Percentiles rank a stretch among this genome's conserved stretches.
These are phyloP conservation scores for Eupristina koningsbergeri DNA, from an alignment of 1,140 invertebrate genomes.

Conservation along the genomic window DNA sequence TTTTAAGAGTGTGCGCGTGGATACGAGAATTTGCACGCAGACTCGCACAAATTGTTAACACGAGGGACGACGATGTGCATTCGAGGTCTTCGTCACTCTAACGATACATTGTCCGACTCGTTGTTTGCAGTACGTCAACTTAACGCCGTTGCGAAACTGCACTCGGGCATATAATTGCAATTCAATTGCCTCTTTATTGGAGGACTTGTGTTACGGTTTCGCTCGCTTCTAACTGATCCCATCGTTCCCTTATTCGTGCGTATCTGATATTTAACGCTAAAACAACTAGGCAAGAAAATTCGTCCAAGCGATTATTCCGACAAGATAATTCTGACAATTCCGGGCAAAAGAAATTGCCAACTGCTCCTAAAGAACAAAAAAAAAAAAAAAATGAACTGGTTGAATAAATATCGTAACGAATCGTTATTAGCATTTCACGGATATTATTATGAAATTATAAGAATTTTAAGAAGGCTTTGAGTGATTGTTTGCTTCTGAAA, in stretches of 20 bases:
- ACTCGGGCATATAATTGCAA: neutral
- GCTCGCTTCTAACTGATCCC: neutral
- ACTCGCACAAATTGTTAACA: neutral
- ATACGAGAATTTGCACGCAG: no score
- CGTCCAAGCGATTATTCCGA: neutral
- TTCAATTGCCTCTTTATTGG: slow-evolving; percentile 1
- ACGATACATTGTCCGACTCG: neutral
- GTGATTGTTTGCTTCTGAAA: no score
- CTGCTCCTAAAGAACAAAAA: no score
- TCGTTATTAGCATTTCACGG: no score
- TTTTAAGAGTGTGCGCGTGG: neutral
- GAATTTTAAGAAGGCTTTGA: no score
- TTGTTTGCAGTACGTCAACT: neutral
- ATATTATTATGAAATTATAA: no score
- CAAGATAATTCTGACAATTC: neutral
- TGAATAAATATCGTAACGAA: no score
- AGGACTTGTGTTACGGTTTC: neutral
- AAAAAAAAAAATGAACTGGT: no score
- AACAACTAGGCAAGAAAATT: neutral
- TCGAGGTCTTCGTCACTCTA: slow-evolving; percentile 18
- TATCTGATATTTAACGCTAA: neutral
- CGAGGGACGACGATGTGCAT: neutral
- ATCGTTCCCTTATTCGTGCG: neutral
- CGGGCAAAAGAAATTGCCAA: no score
- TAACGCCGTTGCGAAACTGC: neutral